phyloP scores from a whole-genome alignment of 1,140 invertebrate species.

The Eurosta solidaginis region DNA sequence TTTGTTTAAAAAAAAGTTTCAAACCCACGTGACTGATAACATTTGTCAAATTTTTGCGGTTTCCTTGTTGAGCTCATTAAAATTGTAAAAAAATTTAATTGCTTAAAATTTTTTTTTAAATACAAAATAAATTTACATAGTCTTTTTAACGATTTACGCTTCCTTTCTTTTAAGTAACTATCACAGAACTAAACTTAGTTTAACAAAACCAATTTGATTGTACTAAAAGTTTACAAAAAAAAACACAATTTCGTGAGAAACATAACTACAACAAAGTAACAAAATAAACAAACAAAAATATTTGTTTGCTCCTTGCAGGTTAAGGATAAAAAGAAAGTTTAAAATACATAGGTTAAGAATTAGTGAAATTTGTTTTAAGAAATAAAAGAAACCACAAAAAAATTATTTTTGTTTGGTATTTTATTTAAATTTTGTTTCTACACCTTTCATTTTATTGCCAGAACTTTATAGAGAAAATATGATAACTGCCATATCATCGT shows the following conservation, averaged over 20 bases:
- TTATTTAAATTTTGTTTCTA: background rate
- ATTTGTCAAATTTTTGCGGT: background rate
- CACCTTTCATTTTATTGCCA: background rate
- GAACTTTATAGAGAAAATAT: background rate
- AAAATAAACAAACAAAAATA: background rate
- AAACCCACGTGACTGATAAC: background rate
- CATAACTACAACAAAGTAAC: background rate
- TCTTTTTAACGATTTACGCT: background rate
- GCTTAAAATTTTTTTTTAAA: background rate
- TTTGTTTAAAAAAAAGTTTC: background rate
- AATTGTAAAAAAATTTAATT: background rate
- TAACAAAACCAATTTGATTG: conserved; percentile 23
- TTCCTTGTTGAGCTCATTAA: background rate
- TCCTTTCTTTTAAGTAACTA: background rate
- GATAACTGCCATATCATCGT: no score
- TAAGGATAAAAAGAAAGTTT: conserved; percentile 59
- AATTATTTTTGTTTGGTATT: background rate
- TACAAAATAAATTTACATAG: background rate
- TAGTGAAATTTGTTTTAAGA: conserved; percentile 51
- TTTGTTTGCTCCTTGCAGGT: conserved; percentile 59
- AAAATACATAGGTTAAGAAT: conserved; percentile 49
- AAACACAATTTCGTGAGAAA: background rate
- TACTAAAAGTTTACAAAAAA: conserved; percentile 31
- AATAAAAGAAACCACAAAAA: conserved; percentile 21
- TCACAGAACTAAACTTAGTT: background rate